Percentiles rank a stretch among this genome's conserved stretches.
phyloP scores from a whole-genome alignment of 2,113 vertebrate species.

The Oriolus oriolus region DNA sequence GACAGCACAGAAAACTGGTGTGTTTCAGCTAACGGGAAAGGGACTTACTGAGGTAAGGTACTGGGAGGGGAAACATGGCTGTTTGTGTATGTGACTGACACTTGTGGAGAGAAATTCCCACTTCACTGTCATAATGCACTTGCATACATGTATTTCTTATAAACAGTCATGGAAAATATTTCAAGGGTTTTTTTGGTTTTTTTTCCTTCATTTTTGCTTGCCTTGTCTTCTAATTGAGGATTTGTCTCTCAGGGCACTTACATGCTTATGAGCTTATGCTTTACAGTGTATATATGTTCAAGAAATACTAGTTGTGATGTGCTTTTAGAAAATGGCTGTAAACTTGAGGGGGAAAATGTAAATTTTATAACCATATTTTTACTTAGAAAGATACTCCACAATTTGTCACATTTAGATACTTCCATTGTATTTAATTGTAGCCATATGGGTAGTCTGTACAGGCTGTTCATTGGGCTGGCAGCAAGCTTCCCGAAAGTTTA shows the following conservation, averaged over 20 bases:
- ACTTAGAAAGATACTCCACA: not conserved
- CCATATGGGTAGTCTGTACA: not conserved
- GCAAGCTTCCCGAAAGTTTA: not conserved
- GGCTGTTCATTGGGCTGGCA: not conserved
- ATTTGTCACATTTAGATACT: not conserved
- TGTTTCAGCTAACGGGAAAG: conserved; percentile 93
- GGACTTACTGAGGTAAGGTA: conserved; percentile 86
- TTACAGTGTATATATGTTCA: not conserved
- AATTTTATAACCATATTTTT: not conserved
- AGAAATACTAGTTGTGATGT: not conserved
- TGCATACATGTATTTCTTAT: not conserved
- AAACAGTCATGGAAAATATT: not conserved
- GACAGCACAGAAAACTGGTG: conserved; percentile 96
- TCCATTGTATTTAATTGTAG: not conserved
- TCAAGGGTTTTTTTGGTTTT: not conserved
- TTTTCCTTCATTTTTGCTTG: not conserved
- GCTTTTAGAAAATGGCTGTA: not conserved
- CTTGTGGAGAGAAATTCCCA: not conserved
- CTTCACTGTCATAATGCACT: not conserved
- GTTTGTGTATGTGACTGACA: not conserved
- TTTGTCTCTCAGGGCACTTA: not conserved
- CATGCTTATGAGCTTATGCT: not conserved
- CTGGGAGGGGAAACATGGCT: not conserved
- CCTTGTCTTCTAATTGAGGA: not conserved
- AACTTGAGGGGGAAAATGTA: not conserved